Base-by-base conservation (phyloP, 2,797 vertebrate genomes). In the Vespertilio murinus region DNA sequence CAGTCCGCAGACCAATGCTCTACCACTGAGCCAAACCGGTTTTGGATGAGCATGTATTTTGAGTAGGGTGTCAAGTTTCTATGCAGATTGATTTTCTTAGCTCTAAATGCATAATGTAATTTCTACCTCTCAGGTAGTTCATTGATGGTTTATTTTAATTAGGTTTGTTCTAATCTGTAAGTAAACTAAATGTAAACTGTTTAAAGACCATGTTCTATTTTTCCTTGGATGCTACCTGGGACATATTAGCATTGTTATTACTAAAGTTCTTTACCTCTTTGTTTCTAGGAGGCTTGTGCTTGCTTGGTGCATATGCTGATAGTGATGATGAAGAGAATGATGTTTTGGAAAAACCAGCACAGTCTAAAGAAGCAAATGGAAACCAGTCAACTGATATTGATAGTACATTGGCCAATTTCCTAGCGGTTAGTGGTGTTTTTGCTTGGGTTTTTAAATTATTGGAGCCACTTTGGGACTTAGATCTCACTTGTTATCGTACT, bases 291-390 rank as follows among this genome's bases (percentile, higher is more conserved):
- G 99, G 99, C 0, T 97, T 99, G 88, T 99, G 99, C 59, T 98
- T 99, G 78, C 99, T 99, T 1, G 99, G 99, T 33, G 99, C 99
- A 30, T 99, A 99, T 20, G 99, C 99, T 17, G 99, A 99, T 95
- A 99, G 99, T 0, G 99, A 99, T 1, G 99, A 99, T 0, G 99
- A 99, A 45, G 99, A 99, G 70, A 98, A 95, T 0, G 98, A 98
- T 49, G 96, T 97, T 16, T 89, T 87, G 0, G 98, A 98, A 78
- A 98, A 98, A 84, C n/a, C 95, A 0, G 20, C 94, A 3, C 96
- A 96, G 20, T 23, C 97, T 3, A 35, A 85, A 0, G 99, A 98
- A n/a, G 93, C 98, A 1, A 99, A 99, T 3, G 98, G 96, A 94
- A 99, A 97, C 96, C 98, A 97, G 61, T 98, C 99, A 0, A 14